These are phyloP conservation scores for Rhyacichthys aspro DNA, from an alignment of 2,797 vertebrate species.

Conservation along the genomic window DNA sequence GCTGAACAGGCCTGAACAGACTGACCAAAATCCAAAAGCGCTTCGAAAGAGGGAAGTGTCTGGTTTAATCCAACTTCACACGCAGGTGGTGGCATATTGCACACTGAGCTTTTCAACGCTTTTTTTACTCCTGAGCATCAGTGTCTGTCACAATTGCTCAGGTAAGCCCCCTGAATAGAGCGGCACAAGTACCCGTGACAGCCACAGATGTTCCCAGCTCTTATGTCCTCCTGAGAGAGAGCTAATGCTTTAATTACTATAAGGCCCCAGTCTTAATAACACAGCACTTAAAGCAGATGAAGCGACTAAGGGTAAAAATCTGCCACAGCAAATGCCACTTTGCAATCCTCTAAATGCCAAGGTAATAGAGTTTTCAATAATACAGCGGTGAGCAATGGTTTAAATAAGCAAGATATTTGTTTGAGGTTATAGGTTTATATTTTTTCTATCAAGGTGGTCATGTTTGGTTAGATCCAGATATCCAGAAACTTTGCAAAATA, in stretches of 20 bases:
- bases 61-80: conserved; percentile 27
- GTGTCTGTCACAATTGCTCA: conserved; percentile 45
- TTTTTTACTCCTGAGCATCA: conserved; percentile 23
- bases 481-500: no score
- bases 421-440: no score
- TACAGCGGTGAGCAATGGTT: no score
- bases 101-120: conserved; percentile 14
- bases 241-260: conserved; percentile 63
- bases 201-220: conserved; percentile 61
- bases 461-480: no score
- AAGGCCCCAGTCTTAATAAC: conserved; percentile 32
- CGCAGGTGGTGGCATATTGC: conserved; percentile 44
- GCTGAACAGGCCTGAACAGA: not conserved
- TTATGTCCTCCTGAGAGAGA: conserved; percentile 33
- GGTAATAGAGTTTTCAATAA: no score
- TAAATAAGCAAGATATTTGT: no score
- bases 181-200: conserved; percentile 57
- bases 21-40: not conserved
- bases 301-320: conserved; percentile 11
- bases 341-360: no score
- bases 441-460: no score
- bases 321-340: not conserved
- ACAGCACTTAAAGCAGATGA: conserved; percentile 37
- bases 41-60: not conserved
- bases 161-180: conserved; percentile 52